Percentiles rank a stretch among this genome's conserved stretches.
These are phyloP conservation scores for Graptemys geographica DNA, from an alignment of 2,797 vertebrate genomes.

Conservation along the genomic window DNA sequence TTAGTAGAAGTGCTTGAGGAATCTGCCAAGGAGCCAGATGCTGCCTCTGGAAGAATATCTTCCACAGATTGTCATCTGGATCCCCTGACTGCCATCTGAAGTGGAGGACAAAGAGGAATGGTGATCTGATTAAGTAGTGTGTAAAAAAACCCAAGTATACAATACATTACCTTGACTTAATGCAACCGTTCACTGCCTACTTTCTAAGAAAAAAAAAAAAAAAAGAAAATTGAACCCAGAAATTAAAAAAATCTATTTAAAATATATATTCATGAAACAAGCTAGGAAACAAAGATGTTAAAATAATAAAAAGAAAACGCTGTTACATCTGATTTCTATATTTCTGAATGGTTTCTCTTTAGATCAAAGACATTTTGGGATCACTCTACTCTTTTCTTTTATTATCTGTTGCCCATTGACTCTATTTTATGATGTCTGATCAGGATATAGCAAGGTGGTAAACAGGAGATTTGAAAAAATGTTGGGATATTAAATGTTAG, in stretches of 20 bases:
- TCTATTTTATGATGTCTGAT: background rate
- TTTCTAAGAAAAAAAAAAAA: background rate
- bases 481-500: background rate
- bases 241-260: background rate
- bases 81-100: slow-evolving; percentile 63
- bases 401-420: background rate
- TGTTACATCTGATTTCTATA: background rate
- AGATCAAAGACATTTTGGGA: background rate
- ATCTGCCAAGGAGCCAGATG: slow-evolving; percentile 80
- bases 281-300: background rate
- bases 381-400: background rate
- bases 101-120: slow-evolving; percentile 15
- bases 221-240: background rate
- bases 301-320: background rate
- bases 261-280: accelerated
- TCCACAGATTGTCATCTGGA: slow-evolving; percentile 61
- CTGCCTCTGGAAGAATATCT: slow-evolving; percentile 48
- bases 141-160: background rate
- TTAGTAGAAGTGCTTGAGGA: slow-evolving; percentile 77
- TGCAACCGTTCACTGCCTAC: background rate
- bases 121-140: background rate
- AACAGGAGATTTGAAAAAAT: background rate
- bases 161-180: background rate
- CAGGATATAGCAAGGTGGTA: background rate
- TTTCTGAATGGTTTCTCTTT: background rate